phyloP scores from a whole-genome alignment of 64 coral and sea anemone genomes.

The Montipora cactus region DNA sequence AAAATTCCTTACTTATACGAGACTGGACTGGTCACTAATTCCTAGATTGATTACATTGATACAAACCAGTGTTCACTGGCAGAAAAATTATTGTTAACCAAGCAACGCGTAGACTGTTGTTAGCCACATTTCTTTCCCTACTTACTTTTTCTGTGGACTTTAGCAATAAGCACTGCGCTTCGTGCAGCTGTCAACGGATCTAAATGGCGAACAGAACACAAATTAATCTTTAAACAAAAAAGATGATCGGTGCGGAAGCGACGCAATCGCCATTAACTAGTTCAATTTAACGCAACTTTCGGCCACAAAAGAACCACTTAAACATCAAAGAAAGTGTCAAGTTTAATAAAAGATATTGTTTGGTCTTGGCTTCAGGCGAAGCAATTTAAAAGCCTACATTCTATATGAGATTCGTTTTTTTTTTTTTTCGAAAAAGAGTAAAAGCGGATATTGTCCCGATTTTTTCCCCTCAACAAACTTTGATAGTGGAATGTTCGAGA shows the following conservation, averaged over 20 bases:
- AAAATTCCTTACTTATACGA: background rate
- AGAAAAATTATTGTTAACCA: background rate
- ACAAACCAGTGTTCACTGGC: background rate
- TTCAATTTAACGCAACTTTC: background rate
- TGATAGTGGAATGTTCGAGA: background rate
- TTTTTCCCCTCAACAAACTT: background rate
- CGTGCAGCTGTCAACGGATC: background rate
- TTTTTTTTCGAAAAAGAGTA: background rate
- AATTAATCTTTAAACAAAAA: background rate
- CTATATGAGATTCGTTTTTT: background rate
- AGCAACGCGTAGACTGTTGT: background rate
- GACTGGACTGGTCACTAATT: background rate
- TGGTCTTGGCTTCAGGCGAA: background rate
- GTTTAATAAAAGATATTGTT: background rate
- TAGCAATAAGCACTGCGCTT: background rate
- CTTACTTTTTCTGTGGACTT: background rate
- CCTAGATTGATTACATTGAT: background rate
- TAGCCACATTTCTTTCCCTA: background rate
- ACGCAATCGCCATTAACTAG: background rate
- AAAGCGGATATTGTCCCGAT: background rate
- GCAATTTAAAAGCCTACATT: background rate
- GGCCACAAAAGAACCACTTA: background rate
- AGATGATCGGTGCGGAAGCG: background rate
- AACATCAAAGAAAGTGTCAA: background rate
- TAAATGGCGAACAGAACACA: background rate